Evolutionary conservation across 2,113 vertebrate genomes (phyloP).

Genomic region (Dicentrarchus labrax): DNA sequence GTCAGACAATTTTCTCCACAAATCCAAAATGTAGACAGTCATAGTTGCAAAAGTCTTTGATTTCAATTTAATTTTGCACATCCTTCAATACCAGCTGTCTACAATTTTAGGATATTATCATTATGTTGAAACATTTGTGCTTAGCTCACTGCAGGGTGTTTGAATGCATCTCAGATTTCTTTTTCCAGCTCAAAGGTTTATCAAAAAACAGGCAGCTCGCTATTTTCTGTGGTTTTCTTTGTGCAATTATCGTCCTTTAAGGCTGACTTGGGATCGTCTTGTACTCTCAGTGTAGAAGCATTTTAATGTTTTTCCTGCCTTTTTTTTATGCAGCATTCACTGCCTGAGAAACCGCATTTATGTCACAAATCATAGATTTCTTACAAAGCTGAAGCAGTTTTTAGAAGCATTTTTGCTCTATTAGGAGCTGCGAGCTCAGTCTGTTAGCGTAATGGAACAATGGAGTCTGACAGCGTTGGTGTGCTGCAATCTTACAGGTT

Average conservation of each 20-base stretch:
- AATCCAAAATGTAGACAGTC: background rate
- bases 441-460: conserved; percentile 17
- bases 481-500: conserved; percentile 42
- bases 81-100: background rate
- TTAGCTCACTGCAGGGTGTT: background rate
- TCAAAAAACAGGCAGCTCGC: background rate
- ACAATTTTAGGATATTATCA: background rate
- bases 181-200: conserved; percentile 11
- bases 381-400: conserved; percentile 2
- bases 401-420: conserved; percentile 8
- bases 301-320: conserved; percentile 5
- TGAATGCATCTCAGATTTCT: background rate
- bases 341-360: background rate
- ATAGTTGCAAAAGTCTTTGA: background rate
- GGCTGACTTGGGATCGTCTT: background rate
- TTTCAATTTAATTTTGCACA: background rate
- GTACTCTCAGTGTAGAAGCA: background rate
- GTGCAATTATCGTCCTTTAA: background rate
- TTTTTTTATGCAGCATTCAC: conserved; percentile 10
- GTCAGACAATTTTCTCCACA: background rate
- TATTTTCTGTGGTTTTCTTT: conserved; percentile 7
- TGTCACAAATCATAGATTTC: conserved; percentile 26
- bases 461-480: conserved; percentile 15
- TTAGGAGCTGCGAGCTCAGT: conserved; percentile 25
- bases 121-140: conserved; percentile 3